A percentile compares a stretch with the other conserved stretches of the same genome.
These are phyloP conservation scores for Collichthys lucidus DNA, from an alignment of 2,113 vertebrate species.

Conservation along the genomic window DNA sequence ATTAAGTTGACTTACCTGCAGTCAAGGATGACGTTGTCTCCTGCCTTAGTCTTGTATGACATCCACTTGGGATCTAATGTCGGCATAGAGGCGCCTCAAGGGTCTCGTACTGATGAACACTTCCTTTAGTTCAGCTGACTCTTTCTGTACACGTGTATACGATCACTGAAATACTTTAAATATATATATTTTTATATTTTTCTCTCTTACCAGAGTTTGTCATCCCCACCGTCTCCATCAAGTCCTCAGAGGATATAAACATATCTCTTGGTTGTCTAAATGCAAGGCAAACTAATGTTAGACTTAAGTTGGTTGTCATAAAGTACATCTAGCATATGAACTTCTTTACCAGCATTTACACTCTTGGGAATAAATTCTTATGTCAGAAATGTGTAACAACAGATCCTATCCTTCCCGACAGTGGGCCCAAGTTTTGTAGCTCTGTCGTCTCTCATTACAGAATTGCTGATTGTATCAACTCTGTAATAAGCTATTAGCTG, in stretches of 20 bases:
- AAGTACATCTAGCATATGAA: conserved; percentile 7
- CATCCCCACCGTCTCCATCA: too few relatives aligned
- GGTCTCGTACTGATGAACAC: conserved; percentile 28
- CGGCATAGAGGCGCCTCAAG: background rate
- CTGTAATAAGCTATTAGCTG: conserved; percentile 73
- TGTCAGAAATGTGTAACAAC: conserved; percentile 7
- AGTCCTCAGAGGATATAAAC: too few relatives aligned
- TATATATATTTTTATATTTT: too few relatives aligned
- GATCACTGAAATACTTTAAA: too few relatives aligned
- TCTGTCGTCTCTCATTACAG: conserved; percentile 59
- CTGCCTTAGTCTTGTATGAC: conserved; percentile 22
- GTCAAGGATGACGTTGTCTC: conserved; percentile 56
- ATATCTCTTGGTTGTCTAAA: too few relatives aligned
- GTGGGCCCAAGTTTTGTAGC: conserved; percentile 21
- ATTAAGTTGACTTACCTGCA: conserved; percentile 40
- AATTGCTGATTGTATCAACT: conserved; percentile 76
- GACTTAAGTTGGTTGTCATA: background rate
- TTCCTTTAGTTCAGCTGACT: conserved; percentile 14
- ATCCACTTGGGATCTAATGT: conserved; percentile 1
- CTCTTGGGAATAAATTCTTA: background rate
- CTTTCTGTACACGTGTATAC: background rate
- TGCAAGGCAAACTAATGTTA: background rate
- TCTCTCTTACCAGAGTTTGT: too few relatives aligned
- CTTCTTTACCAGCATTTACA: background rate
- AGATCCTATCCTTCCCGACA: background rate